Conservation (phyloP, 2,113 vertebrate genomes). For the Eira barbara region DNA sequence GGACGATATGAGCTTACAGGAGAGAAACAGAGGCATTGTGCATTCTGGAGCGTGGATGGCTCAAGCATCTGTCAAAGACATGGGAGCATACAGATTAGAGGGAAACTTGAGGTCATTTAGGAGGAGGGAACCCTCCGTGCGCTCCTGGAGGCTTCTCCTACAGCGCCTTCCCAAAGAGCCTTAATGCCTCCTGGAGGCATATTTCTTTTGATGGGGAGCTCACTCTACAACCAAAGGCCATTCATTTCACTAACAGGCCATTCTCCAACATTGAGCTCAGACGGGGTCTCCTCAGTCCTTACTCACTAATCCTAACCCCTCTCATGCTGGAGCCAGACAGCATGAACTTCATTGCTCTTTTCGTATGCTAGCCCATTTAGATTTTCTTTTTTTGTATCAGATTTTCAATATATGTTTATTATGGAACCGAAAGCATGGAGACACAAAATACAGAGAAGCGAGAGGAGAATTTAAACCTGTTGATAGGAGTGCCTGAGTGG, state of each 20-base stretch:
- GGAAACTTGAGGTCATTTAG: background rate
- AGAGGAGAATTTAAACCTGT: background rate
- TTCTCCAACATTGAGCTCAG: background rate
- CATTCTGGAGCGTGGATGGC: background rate
- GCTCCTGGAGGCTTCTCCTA: background rate
- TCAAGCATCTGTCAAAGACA: background rate
- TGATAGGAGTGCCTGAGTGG: background rate
- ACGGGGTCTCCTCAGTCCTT: background rate
- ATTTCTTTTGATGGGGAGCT: background rate
- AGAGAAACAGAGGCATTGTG: background rate
- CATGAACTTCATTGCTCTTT: background rate
- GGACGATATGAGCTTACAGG: background rate
- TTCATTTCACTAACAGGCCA: background rate
- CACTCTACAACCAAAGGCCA: background rate
- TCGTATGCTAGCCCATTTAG: background rate
- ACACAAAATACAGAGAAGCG: background rate
- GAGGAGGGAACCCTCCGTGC: background rate
- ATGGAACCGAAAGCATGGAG: background rate
- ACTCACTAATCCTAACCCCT: background rate
- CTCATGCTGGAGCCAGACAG: background rate
- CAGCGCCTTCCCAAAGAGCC: background rate
- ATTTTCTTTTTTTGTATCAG: background rate
- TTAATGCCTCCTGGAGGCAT: background rate
- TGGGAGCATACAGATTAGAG: background rate
- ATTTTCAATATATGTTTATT: background rate